These are phyloP conservation scores for Pseudopodoces humilis DNA, from an alignment of 2,113 vertebrate genomes.

Conservation along the genomic window DNA sequence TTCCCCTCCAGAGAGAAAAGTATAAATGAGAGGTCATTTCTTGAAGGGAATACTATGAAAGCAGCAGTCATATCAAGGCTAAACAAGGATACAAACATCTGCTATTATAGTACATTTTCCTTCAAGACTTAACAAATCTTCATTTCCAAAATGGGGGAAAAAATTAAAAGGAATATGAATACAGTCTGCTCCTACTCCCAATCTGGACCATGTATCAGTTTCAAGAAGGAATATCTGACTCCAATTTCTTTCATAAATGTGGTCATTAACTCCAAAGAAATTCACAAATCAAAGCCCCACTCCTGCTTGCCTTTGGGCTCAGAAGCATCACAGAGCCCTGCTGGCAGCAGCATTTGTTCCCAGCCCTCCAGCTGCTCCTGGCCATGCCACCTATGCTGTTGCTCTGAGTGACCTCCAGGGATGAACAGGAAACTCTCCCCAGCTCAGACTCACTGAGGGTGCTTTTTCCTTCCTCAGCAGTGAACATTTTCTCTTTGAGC, in stretches of 20 bases:
- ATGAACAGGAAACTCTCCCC: neutral
- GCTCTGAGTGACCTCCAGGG: neutral
- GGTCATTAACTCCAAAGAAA: neutral
- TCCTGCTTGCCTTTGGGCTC: neutral
- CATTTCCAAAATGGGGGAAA: neutral
- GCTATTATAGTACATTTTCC: slow-evolving; percentile 6
- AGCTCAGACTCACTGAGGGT: neutral
- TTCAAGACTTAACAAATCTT: neutral
- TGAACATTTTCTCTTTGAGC: fast-evolving
- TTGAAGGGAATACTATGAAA: neutral
- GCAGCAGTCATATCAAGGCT: neutral
- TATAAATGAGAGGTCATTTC: slow-evolving; percentile 8
- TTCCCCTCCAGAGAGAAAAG: neutral
- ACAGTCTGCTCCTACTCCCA: neutral
- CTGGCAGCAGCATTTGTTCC: neutral
- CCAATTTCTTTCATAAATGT: neutral
- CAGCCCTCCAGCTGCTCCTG: neutral
- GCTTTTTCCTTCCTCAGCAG: neutral
- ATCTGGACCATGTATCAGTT: neutral
- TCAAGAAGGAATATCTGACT: neutral
- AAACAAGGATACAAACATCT: slow-evolving; percentile 6
- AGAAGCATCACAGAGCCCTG: neutral
- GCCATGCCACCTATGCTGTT: neutral
- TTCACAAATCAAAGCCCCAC: neutral
- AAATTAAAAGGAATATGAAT: neutral